A percentile compares a stretch with the other conserved stretches of the same genome.
Evolutionary conservation across 2,113 vertebrate genomes (phyloP).

Genomic region (Rhinoderma darwinii): DNA sequence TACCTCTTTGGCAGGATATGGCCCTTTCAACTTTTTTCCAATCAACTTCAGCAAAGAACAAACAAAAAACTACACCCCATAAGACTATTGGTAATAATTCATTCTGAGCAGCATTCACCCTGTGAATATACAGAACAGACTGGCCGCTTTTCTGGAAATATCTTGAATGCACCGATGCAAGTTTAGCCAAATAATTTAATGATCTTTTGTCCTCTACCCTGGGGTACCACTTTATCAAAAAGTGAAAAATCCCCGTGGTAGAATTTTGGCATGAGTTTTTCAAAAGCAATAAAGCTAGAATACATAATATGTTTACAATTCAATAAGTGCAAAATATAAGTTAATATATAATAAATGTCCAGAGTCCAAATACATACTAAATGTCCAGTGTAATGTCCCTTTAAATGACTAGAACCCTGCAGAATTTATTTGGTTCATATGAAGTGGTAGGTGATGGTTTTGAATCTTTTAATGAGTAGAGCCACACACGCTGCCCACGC

Average conservation of each 20-base stretch:
- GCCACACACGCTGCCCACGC: conserved; percentile 28
- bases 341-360: neutral
- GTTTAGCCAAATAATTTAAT: neutral
- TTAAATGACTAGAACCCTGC: conserved; percentile 9
- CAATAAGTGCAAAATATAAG: neutral
- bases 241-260: neutral
- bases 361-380: no score
- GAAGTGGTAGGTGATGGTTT: conserved; percentile 5
- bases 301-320: neutral
- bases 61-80: neutral
- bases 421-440: conserved; percentile 12
- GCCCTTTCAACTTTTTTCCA: neutral
- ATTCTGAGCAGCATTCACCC: neutral
- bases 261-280: neutral
- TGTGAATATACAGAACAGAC: neutral
- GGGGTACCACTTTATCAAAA: neutral
- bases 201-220: neutral
- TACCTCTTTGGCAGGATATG: neutral
- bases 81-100: neutral
- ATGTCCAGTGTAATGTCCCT: neutral
- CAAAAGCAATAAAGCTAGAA: neutral
- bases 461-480: conserved; percentile 33
- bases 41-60: neutral
- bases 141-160: neutral
- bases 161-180: neutral